phyloP scores from a whole-genome alignment of 2,797 vertebrate genomes.

The Hydrophis major region DNA sequence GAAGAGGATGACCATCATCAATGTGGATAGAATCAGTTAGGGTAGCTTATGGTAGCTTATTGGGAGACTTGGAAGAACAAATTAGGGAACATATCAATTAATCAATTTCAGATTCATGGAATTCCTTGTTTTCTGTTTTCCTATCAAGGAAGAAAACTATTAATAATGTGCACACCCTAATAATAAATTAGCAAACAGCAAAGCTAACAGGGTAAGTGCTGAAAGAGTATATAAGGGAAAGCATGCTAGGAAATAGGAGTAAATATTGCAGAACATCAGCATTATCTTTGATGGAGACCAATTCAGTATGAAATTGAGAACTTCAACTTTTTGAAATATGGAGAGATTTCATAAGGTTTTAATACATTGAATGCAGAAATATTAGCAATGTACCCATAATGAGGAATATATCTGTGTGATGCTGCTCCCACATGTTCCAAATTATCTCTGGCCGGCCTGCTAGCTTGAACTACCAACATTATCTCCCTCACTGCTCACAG shows the following conservation, averaged over 20 bases:
- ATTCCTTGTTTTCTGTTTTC: neutral
- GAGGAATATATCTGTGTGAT: neutral
- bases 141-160: neutral
- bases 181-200: neutral
- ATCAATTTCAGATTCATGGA: neutral
- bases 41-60: neutral
- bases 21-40: neutral
- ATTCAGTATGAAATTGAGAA: neutral
- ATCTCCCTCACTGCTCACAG: neutral
- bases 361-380: neutral
- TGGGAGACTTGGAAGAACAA: neutral
- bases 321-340: neutral
- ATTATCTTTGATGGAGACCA: neutral
- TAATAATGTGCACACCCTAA: neutral
- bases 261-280: neutral
- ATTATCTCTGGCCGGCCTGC: neutral
- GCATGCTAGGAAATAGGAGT: neutral
- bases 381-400: too few relatives aligned
- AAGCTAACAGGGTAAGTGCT: neutral
- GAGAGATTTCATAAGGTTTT: neutral
- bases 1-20: neutral
- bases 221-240: neutral
- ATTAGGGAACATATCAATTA: neutral
- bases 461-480: neutral
- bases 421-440: neutral